Evolutionary conservation across 2,797 vertebrate species (phyloP), one percentile per base, ranked within the genome.

Genomic region (Astyanax mexicanus): DNA sequence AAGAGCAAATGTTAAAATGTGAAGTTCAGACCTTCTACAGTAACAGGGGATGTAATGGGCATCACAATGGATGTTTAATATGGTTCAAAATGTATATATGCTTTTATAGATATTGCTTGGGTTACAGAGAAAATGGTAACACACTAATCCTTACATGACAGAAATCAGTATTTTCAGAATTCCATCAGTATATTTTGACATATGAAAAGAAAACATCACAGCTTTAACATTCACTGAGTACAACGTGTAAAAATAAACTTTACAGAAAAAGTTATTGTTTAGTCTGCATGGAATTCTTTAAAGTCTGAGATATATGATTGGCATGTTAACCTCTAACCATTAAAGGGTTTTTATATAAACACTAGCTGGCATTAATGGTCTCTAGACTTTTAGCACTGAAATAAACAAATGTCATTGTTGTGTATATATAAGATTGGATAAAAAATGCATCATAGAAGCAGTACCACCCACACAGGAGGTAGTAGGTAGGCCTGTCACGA

Each of bases 181-280:
- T 57, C 0, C 15, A 35, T 8, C 4, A 25, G 8, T 17, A 58
- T 35, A 6, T 60, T 62, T n/a, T n/a, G n/a, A n/a, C n/a, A n/a
- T 40, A 6, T 21, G n/a, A n/a, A n/a, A n/a, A n/a, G n/a, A n/a
- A n/a, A n/a, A n/a, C n/a, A n/a, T n/a, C n/a, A n/a, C n/a, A n/a
- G n/a, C n/a, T n/a, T n/a, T n/a, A n/a, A n/a, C n/a, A n/a, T n/a
- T n/a, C n/a, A n/a, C n/a, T n/a, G n/a, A n/a, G n/a, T n/a, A n/a
- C n/a, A n/a, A n/a, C n/a, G n/a, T n/a, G n/a, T n/a, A n/a, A n/a
- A 5, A 23, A 12, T 25, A 54, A 7, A 49, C 4, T 3, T 11
- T 51, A 25, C 9, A 25, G 51, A 9, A 69, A 69, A 42, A 35
- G 23, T 42, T 25, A 51, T 42, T 69, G 51, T 69, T 69, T 69